Evolutionary conservation across 2,113 vertebrate species (phyloP).

Genomic region (Bambusicola thoracicus): DNA sequence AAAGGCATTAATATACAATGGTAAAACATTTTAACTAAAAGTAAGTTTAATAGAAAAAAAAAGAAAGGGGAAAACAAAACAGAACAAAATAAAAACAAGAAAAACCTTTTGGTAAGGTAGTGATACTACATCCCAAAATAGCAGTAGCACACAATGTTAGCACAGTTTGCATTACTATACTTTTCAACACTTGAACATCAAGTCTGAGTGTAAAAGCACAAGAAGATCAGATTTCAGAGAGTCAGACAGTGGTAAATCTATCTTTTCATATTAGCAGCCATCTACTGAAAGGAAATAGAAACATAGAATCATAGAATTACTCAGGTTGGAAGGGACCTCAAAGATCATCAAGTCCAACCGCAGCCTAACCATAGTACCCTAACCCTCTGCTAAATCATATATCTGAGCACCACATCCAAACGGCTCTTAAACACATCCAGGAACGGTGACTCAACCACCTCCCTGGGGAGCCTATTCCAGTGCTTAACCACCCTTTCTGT

Average conservation of each 20-base stretch:
- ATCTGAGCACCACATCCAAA: too few relatives aligned
- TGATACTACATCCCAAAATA: background rate
- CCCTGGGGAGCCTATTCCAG: too few relatives aligned
- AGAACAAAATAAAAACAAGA: background rate
- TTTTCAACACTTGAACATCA: background rate
- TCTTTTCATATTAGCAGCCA: background rate
- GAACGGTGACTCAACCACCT: too few relatives aligned
- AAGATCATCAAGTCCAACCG: too few relatives aligned
- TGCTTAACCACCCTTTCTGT: too few relatives aligned
- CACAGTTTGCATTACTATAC: background rate
- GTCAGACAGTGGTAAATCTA: background rate
- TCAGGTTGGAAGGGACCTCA: too few relatives aligned
- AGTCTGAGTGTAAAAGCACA: background rate
- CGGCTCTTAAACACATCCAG: too few relatives aligned
- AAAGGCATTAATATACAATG: background rate
- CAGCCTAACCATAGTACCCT: too few relatives aligned
- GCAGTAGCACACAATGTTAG: background rate
- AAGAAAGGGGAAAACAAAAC: background rate
- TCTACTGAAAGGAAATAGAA: background rate
- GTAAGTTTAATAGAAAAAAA: background rate
- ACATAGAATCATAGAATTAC: too few relatives aligned
- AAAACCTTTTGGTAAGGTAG: background rate
- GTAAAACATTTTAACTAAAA: background rate
- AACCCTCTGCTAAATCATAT: too few relatives aligned
- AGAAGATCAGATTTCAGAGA: background rate